Percentiles rank a stretch among this genome's conserved stretches.
phyloP scores from a whole-genome alignment of 2,797 vertebrate species.

The Acestrorhynchus altus region DNA sequence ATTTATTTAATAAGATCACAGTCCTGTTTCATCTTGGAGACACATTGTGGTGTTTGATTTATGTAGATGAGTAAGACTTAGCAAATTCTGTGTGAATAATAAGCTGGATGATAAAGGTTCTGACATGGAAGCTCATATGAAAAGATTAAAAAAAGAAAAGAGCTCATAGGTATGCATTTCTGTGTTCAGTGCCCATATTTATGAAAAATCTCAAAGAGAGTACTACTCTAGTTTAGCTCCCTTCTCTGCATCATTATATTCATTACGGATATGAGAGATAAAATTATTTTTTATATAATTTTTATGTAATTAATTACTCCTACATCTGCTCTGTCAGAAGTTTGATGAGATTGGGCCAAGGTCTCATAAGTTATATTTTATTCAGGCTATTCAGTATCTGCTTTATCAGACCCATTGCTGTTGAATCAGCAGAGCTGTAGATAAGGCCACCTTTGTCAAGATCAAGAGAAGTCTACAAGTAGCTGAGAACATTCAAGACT shows the following conservation, averaged over 20 bases:
- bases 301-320: no score
- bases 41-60: neutral
- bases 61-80: neutral
- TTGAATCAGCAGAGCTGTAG: neutral
- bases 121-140: neutral
- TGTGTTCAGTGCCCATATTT: neutral
- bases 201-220: neutral
- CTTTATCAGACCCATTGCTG: no score
- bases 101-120: neutral
- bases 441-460: no score
- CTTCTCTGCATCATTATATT: neutral
- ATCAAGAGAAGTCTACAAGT: no score
- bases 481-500: no score
- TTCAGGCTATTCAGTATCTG: neutral
- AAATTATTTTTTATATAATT: no score
- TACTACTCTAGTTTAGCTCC: neutral
- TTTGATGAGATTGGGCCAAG: neutral
- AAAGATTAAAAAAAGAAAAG: neutral
- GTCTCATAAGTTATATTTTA: neutral
- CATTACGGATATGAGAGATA: neutral
- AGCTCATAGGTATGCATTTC: neutral
- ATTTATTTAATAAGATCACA: neutral
- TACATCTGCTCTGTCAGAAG: neutral
- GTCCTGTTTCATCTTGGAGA: neutral
- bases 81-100: neutral